These are phyloP conservation scores for Scaptomyza flava DNA, from an alignment of 2,888 invertebrate species.

Conservation along the genomic window DNA sequence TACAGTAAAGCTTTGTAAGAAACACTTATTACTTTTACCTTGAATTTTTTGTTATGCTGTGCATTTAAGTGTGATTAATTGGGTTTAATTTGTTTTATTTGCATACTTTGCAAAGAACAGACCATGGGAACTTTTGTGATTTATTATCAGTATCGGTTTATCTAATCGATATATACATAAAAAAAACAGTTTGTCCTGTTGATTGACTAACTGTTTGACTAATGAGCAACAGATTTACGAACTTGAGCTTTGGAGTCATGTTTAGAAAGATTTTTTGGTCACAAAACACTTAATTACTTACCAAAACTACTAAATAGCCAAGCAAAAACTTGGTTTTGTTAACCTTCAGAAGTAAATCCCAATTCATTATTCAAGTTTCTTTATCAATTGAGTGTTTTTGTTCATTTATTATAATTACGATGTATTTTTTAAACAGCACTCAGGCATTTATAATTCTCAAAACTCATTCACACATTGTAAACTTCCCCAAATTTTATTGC, in stretches of 20 bases:
- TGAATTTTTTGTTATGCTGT: not conserved
- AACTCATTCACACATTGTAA: not conserved
- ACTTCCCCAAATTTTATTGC: slow-evolving; percentile 10
- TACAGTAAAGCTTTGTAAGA: not conserved
- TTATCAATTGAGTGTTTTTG: not conserved
- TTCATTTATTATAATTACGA: not conserved
- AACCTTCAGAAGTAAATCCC: too few species aligned
- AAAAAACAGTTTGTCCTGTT: not conserved
- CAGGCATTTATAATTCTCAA: not conserved
- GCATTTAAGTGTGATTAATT: not conserved
- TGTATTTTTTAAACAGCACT: not conserved
- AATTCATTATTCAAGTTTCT: not conserved
- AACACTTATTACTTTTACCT: not conserved
- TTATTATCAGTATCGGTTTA: slow-evolving; percentile 7
- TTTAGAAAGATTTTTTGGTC: not conserved
- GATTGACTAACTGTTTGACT: not conserved
- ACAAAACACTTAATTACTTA: too few species aligned
- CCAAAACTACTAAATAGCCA: too few species aligned
- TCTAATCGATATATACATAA: slow-evolving; percentile 4
- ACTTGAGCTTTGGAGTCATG: not conserved
- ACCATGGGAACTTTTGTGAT: too few species aligned
- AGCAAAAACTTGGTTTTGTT: too few species aligned
- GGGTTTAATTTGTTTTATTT: not conserved
- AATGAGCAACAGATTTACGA: not conserved
- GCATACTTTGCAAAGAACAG: not conserved